Evolutionary conservation across 1,140 invertebrate genomes (phyloP), one percentile per base, ranked within the genome.

Genomic region (Leucophenga varia): DNA sequence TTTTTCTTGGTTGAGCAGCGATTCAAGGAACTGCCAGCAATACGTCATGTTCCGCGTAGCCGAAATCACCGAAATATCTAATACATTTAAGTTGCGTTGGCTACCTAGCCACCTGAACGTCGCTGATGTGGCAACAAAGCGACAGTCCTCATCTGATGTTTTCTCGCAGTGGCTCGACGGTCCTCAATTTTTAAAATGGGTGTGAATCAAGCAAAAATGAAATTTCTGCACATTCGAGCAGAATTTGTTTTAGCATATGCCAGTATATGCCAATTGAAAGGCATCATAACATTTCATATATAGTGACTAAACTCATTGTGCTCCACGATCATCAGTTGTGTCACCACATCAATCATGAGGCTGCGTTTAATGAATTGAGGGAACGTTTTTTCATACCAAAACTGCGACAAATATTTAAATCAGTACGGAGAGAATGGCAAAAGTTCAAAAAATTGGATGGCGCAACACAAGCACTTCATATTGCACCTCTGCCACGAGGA

Each of bases 271-370:
- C n/a, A n/a, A n/a, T n/a, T n/a, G n/a, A n/a, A n/a, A 18, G 20
- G 13, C 22, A 17, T 35, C 36, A 37, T 6, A 30, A 8, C 32
- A 37, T 20, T 14, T 42, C 9, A 13, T 49, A 76, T 50, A 56
- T 59, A 44, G 72, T 56, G 17, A 74, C 59, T 12, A 67, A 61
- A 43, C 70, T 76, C 49, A 48, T 57, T n/a, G 70, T 64, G 19
- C 53, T 55, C 3, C 36, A 61, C 22, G 39, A 49, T 19, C 59
- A 73, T 45, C 28, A 65, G 3, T 37, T 28, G 17, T 16, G 32
- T n/a, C 45, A 45, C 25, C 40, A 47, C 12, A 16, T 21, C 9
- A 44, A 30, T 20, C 42, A 54, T 28, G 45, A 36, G 17, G 35
- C 41, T 3, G 22, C 36, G 14, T 21, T 43, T 21, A 49, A 52